A percentile compares a stretch with the other conserved stretches of the same genome.
phyloP scores from a whole-genome alignment of 1,140 invertebrate genomes.

The Drosophila tristis region DNA sequence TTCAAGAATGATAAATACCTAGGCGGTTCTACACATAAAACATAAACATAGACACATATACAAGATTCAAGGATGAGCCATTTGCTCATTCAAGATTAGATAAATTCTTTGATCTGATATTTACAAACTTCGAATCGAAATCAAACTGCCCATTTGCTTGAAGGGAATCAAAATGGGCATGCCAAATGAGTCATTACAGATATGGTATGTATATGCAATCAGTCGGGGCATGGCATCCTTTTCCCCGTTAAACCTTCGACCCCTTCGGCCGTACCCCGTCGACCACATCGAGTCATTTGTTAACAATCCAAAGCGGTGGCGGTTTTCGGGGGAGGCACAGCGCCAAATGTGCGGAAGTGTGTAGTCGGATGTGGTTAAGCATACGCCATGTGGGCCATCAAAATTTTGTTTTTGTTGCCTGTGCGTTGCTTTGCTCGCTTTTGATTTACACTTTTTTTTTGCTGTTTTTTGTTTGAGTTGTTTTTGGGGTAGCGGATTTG shows the following conservation, averaged over 20 bases:
- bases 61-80: too few species aligned
- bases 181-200: constrained; percentile 79
- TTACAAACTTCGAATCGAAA: not conserved
- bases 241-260: constrained; percentile 9
- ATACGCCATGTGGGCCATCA: constrained; percentile 80
- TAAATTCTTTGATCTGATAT: not conserved
- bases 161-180: constrained; percentile 57
- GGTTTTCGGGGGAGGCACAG: constrained; percentile 69
- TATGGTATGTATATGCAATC: constrained; percentile 55
- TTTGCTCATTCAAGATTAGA: too few species aligned
- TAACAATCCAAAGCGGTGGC: constrained; percentile 74
- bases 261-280: constrained; percentile 38
- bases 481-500: constrained; percentile 29
- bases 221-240: constrained; percentile 15
- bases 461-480: constrained; percentile 36
- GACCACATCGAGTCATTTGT: constrained; percentile 79
- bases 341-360: constrained; percentile 82
- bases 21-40: too few species aligned
- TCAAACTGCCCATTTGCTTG: not conserved
- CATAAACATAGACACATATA: too few species aligned
- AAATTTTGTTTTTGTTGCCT: constrained; percentile 63
- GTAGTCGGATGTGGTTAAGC: constrained; percentile 81
- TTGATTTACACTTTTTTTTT: constrained; percentile 37
- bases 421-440: constrained; percentile 22
- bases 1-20: not conserved